Base-by-base conservation (phyloP, 2,888 invertebrate genomes). In the Acrobeloides nanus region DNA sequence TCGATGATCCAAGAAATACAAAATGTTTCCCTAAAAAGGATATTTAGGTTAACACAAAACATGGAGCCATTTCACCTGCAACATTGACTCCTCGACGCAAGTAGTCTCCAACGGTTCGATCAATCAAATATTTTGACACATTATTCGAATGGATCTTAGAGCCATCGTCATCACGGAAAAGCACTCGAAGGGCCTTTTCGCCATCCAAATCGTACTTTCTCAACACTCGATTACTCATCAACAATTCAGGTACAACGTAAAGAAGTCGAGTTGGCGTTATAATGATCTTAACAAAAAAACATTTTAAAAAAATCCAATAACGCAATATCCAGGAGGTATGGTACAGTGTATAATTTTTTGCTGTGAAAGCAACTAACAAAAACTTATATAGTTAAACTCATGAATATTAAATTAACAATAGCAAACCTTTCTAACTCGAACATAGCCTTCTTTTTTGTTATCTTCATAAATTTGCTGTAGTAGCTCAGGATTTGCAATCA, bases 241-340 rank as follows among this genome's bases (percentile, higher is more conserved):
- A 64, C n/a, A 67, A 64, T 47, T 72, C 72, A n/a, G 71, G 70
- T 1, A 66, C 57, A 21, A 64, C 53, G 46, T 66, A 64, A 17
- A 72, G 46, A n/a, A 55, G 46, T 4, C 72, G 55, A 7, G 66
- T 61, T 6, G 73, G 73, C 0, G 73, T 73, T 25, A 68, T 52
- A 20, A 67, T 52, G 32, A 64, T 57, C 63, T 65, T 27, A 24
- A 64, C 49, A 40, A 7, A 35, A 17, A 23, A 23, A 21, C 12
- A 10, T n/a, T n/a, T n/a, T n/a, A n/a, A n/a, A 41, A 34, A 35
- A 41, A 20, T 15, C n/a, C n/a, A n/a, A n/a, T n/a, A n/a, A n/a
- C n/a, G n/a, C n/a, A n/a, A n/a, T n/a, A n/a, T n/a, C n/a, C n/a
- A n/a, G n/a, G n/a, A n/a, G n/a, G n/a, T n/a, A n/a, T n/a, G n/a